Evolutionary conservation across 1,140 invertebrate genomes (phyloP).

Genomic region (Oryctes rhinoceros): DNA sequence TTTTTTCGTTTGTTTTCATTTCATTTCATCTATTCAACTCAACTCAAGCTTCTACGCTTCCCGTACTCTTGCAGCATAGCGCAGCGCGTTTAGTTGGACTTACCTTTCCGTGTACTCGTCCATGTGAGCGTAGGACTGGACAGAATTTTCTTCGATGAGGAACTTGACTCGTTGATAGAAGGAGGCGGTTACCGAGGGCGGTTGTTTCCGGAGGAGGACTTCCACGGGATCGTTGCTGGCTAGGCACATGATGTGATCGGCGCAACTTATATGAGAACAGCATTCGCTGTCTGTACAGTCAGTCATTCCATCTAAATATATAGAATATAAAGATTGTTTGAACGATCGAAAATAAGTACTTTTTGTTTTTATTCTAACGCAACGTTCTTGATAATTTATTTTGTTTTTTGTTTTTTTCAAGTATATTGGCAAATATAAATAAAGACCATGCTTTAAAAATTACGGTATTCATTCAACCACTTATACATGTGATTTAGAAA

Average conservation of each 20-base stretch:
- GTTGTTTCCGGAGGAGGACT: constrained; percentile 93
- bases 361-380: no score
- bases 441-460: no score
- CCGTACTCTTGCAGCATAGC: constrained; percentile 2
- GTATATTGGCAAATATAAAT: no score
- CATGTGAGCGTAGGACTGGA: constrained; percentile 96
- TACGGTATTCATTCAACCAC: no score
- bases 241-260: constrained; percentile 91
- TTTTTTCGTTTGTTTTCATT: neutral
- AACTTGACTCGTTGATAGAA: constrained; percentile 99
- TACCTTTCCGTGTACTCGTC: constrained; percentile 99
- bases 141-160: constrained; percentile 97
- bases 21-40: constrained; percentile 1
- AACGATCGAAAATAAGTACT: no score
- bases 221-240: constrained; percentile 95
- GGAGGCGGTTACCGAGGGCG: constrained; percentile 93
- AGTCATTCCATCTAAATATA: constrained; percentile 89
- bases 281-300: constrained; percentile 99
- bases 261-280: constrained; percentile 82
- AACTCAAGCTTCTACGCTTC: constrained; percentile 46
- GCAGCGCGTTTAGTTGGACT: constrained; percentile 61
- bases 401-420: no score
- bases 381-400: no score
- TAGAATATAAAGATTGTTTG: neutral
- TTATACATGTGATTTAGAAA: no score